A percentile compares a stretch with the other conserved stretches of the same genome.
These are phyloP conservation scores for Muscina levida DNA, from an alignment of 2,888 invertebrate species.

Conservation along the genomic window DNA sequence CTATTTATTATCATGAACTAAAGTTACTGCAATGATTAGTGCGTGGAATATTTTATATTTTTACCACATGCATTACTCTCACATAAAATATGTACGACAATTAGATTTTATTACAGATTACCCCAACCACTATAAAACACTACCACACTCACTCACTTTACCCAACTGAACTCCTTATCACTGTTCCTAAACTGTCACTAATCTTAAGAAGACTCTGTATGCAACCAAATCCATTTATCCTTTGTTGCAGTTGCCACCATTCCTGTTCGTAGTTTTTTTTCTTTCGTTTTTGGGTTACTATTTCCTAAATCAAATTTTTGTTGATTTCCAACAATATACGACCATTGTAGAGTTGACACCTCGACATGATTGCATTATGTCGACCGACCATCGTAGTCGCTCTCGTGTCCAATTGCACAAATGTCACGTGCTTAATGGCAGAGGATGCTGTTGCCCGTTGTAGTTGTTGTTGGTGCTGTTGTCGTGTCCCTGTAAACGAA, in stretches of 20 bases:
- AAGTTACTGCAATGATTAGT: no score
- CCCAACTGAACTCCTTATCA: no score
- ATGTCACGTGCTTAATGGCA: slow-evolving; percentile 66
- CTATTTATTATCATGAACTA: no score
- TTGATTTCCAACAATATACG: slow-evolving; percentile 30
- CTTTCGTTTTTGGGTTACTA: slow-evolving; percentile 53
- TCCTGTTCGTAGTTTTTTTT: not conserved
- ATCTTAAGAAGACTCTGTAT: no score
- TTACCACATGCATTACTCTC: no score
- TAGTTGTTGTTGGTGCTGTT: not conserved
- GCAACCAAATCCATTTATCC: no score
- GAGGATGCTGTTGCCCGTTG: slow-evolving; percentile 42
- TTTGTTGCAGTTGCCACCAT: not conserved
- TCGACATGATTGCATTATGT: slow-evolving; percentile 58
- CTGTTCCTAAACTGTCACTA: no score
- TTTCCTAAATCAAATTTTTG: slow-evolving; percentile 61
- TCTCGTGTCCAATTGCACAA: slow-evolving; percentile 47
- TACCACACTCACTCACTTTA: no score
- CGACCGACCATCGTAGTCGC: not conserved
- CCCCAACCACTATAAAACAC: no score
- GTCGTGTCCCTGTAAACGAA: slow-evolving; percentile 10
- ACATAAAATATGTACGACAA: no score
- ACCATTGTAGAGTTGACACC: slow-evolving; percentile 58
- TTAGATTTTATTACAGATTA: no score
- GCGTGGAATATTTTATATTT: no score